Percentiles rank a stretch among this genome's conserved stretches.
Evolutionary conservation across 2,113 vertebrate genomes (phyloP).

Genomic region (Laterallus jamaicensis): DNA sequence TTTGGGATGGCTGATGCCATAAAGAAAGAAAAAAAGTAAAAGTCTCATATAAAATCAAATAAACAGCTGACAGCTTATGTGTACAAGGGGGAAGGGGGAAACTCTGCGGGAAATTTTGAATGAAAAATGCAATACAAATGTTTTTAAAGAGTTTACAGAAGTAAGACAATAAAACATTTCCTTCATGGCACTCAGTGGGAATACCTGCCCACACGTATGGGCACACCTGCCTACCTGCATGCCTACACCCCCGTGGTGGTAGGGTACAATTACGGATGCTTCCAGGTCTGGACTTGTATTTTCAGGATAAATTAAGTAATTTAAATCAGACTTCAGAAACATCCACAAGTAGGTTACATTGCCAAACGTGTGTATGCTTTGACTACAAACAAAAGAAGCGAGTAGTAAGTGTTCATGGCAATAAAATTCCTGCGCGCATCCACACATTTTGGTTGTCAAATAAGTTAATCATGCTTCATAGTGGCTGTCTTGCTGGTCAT

Average conservation of each 20-base stretch:
- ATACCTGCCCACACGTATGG: not conserved
- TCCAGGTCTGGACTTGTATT: not conserved
- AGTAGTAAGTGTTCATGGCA: not conserved
- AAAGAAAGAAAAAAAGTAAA: not conserved
- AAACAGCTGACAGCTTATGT: not conserved
- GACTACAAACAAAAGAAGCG: not conserved
- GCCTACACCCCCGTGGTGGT: not conserved
- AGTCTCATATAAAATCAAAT: not conserved
- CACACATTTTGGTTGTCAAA: not conserved
- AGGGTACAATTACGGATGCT: not conserved
- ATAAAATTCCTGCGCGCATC: not conserved
- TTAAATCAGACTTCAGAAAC: not conserved
- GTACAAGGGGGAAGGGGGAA: not conserved
- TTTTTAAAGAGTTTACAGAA: not conserved
- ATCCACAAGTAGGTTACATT: not conserved
- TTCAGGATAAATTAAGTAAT: not conserved
- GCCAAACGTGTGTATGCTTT: not conserved
- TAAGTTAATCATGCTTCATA: not conserved
- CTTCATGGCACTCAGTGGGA: not conserved
- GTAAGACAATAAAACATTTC: not conserved
- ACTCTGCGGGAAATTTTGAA: not conserved
- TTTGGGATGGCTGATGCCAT: not conserved
- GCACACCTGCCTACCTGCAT: not conserved
- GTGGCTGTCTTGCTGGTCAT: not conserved
- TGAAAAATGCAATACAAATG: not conserved